These are phyloP conservation scores for Hexactinellida sp. DNA, from an alignment of 37 sponge, comb jelly and placozoan genomes.

Conservation along the genomic window DNA sequence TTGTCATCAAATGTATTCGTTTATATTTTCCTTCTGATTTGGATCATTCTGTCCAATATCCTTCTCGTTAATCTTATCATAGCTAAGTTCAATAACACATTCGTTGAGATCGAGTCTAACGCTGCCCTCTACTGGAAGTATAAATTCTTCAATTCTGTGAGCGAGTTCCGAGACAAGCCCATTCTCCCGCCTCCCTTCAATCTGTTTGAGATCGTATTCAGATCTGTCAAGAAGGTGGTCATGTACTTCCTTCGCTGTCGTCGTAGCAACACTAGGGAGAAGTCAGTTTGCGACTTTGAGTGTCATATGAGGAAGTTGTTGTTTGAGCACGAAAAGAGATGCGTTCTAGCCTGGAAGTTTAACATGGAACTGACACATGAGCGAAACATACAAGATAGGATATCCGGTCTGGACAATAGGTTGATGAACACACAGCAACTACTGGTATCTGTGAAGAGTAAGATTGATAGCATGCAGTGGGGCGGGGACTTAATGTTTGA, in stretches of 20 bases:
- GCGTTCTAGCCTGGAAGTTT: not conserved
- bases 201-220: not conserved
- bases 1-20: not conserved
- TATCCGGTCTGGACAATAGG: not conserved
- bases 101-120: not conserved
- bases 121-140: constrained; percentile 6
- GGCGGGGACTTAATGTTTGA: not conserved
- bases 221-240: not conserved
- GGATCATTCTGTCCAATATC: constrained; percentile 9
- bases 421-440: not conserved
- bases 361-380: not conserved
- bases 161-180: not conserved
- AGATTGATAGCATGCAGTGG: not conserved
- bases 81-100: not conserved
- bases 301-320: not conserved
- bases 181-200: not conserved
- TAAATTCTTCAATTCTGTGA: constrained; percentile 10
- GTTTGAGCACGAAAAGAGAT: not conserved
- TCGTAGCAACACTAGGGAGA: not conserved
- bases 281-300: not conserved
- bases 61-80: not conserved
- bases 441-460: not conserved
- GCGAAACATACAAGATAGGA: not conserved
- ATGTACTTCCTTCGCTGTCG: not conserved
- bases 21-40: not conserved